Base-by-base conservation (phyloP, 2,113 vertebrate species). In the Amphiprion ocellaris region DNA sequence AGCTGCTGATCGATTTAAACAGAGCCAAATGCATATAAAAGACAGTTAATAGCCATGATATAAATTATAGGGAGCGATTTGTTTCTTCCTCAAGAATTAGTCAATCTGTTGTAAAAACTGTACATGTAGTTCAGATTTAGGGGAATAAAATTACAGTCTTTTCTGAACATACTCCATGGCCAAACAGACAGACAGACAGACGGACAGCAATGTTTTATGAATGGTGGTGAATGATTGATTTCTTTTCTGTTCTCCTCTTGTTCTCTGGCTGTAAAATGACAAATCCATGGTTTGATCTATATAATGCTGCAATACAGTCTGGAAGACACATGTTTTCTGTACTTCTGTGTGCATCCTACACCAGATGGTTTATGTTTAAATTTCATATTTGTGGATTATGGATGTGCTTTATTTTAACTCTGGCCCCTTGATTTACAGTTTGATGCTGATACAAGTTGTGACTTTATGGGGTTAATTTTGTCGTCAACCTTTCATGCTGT, bases 401-500 rank as follows among this genome's bases (percentile, higher is more conserved):
- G 19, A 46, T 33, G 33, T 9, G 4, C 6, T 19, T 8, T 52
- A n/a, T 33, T 10, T 39, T 17, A 3, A 0, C 16, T 33, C 15
- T 4, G 4, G 10, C 0, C 12, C 8, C 62, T 19, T 47, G 12
- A 9, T 46, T 58, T 65, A 55, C 21, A 1, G 3, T 58, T 67
- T 19, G 62, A 71, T 19, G 21, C 28, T 49, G 26, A 54, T 49
- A 69, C 46, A 19, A 62, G 69, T 33, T 83, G 28, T 49, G 67
- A 37, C 65, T 46, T 62, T 66, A 69, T 88, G 44, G 80, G 83
- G 86, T 86, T 92, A 55, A 86, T 75, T 87, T 87, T 76, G 69
- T 79, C 26, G 63, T 83, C 87, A 82, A 79, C 71, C 65, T 74
- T 80, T 81, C 82, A 84, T 83, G 81, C 84, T 74, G 75, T 71